A percentile compares a stretch with the other conserved stretches of the same genome.
Conservation (phyloP, 1,140 invertebrate species). For the Lepidurus arcticus region DNA sequence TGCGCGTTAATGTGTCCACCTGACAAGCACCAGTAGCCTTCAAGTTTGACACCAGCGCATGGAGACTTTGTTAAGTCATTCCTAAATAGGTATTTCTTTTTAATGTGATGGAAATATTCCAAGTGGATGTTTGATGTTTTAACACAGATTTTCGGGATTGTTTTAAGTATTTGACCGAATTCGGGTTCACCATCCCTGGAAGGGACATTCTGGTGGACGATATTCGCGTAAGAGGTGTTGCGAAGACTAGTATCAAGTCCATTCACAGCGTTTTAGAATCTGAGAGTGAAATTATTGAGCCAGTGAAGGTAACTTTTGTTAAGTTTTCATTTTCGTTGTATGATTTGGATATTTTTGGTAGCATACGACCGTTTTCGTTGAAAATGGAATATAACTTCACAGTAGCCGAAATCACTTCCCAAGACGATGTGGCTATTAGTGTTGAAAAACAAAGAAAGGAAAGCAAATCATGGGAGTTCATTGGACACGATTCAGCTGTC, state of each 20-base stretch:
- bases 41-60: constrained; percentile 45
- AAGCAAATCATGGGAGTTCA: constrained; percentile 40
- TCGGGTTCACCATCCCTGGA: constrained; percentile 83
- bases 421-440: constrained; percentile 72
- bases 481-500: constrained; percentile 88
- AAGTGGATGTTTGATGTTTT: background rate
- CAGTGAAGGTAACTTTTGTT: constrained; percentile 50
- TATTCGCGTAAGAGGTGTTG: constrained; percentile 79
- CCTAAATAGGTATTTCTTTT: constrained; percentile 49
- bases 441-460: constrained; percentile 50
- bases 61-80: constrained; percentile 75
- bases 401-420: constrained; percentile 58
- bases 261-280: constrained; percentile 31
- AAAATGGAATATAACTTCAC: constrained; percentile 67
- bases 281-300: constrained; percentile 36
- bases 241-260: constrained; percentile 56
- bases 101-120: background rate
- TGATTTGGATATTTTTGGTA: constrained; percentile 42
- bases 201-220: constrained; percentile 86
- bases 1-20: constrained; percentile 84
- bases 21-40: constrained; percentile 28
- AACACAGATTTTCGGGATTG: constrained; percentile 28
- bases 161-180: constrained; percentile 80
- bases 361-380: constrained; percentile 68
- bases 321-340: too few relatives aligned